These are phyloP conservation scores for Cheilosia urbana DNA, from an alignment of 2,888 invertebrate species.

Conservation along the genomic window DNA sequence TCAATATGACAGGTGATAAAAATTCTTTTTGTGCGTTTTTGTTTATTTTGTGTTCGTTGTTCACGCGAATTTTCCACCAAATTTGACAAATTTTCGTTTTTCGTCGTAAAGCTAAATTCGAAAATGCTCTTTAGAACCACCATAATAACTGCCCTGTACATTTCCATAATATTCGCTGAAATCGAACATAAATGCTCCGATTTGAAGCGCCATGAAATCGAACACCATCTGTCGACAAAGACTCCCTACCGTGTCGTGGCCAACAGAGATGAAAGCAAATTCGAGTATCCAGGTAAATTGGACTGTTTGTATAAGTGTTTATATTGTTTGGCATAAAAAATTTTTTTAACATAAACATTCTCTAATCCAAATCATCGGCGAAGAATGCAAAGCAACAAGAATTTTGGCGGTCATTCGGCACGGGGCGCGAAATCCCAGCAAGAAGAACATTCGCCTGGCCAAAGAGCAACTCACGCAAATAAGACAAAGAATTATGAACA, in stretches of 20 bases:
- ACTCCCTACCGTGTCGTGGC: constrained; percentile 90
- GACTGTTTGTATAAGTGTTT: constrained; percentile 12
- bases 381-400: constrained; percentile 87
- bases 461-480: constrained; percentile 84
- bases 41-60: constrained; percentile 69
- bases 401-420: constrained; percentile 91
- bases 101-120: constrained; percentile 28
- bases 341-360: constrained; percentile 30
- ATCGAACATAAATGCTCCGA: constrained; percentile 76
- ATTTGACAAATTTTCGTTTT: constrained; percentile 55
- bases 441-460: constrained; percentile 85
- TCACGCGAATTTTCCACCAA: constrained; percentile 46
- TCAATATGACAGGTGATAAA: constrained; percentile 67
- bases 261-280: constrained; percentile 86
- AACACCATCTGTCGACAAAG: constrained; percentile 87
- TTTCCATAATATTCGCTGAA: constrained; percentile 66
- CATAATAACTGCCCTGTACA: constrained; percentile 54
- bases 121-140: constrained; percentile 59
- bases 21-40: constrained; percentile 62
- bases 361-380: background rate
- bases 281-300: constrained; percentile 86
- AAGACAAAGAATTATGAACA: constrained; percentile 77
- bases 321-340: constrained; percentile 6
- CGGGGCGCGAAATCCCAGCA: constrained; percentile 90
- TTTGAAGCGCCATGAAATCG: constrained; percentile 81